Percentiles rank a stretch among this genome's conserved stretches.
Evolutionary conservation across 2,888 invertebrate species (phyloP).

Genomic region (Reticulitermes lucifugus): DNA sequence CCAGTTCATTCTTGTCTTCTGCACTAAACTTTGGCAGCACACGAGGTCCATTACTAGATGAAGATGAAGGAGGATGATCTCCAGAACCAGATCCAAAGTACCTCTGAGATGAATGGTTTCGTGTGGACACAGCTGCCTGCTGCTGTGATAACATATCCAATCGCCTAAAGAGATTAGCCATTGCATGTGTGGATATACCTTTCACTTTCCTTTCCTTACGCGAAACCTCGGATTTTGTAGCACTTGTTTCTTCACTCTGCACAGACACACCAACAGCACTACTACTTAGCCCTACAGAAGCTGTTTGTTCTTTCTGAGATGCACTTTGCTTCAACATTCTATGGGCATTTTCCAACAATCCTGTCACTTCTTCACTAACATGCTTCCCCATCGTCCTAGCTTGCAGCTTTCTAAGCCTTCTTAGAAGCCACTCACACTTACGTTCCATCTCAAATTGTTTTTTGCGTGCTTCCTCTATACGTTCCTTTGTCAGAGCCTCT

Average conservation of each 20-base stretch:
- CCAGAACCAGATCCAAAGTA: conserved; percentile 70
- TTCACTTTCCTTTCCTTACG: conserved; percentile 57
- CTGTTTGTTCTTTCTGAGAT: conserved; percentile 28
- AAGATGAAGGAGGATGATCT: conserved; percentile 54
- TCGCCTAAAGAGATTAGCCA: conserved; percentile 70
- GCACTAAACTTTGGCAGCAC: conserved; percentile 46
- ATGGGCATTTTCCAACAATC: conserved; percentile 81
- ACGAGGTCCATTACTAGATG: conserved; percentile 35
- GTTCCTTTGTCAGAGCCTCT: conserved; percentile 65
- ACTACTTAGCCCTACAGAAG: background rate
- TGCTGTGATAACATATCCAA: conserved; percentile 65
- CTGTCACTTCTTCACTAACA: conserved; percentile 81
- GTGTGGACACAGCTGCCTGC: conserved; percentile 61
- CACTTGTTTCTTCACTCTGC: conserved; percentile 11
- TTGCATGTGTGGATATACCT: conserved; percentile 65
- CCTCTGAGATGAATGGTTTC: conserved; percentile 60
- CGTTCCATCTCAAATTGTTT: conserved; percentile 74
- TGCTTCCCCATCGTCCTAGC: conserved; percentile 81
- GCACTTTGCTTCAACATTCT: conserved; percentile 43
- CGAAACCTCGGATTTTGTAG: conserved; percentile 20
- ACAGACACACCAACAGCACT: background rate
- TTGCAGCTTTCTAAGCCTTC: conserved; percentile 82
- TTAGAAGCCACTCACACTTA: conserved; percentile 77
- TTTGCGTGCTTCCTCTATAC: conserved; percentile 66
- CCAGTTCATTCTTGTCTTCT: conserved; percentile 54